phyloP scores from a whole-genome alignment of 2,113 vertebrate species.

The Limanda limanda region DNA sequence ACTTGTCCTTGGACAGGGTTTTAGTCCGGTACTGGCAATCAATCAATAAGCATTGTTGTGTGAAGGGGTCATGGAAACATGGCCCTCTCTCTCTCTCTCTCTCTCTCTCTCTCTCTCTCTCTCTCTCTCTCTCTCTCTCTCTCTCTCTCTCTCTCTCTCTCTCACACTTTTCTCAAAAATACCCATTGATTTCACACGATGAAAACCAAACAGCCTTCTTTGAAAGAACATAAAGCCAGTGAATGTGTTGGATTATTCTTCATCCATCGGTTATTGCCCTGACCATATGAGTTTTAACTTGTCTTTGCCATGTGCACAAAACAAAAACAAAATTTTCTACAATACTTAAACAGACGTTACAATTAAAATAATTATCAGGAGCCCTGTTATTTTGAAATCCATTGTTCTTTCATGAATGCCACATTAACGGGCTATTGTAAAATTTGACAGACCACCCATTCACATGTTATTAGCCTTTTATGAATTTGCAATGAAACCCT shows the following conservation, averaged over 20 bases:
- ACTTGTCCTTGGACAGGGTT: constrained; percentile 72
- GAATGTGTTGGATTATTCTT: not conserved
- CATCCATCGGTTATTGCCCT: not conserved
- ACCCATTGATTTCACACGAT: constrained; percentile 25
- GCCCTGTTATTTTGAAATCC: not conserved
- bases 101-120: too few species aligned
- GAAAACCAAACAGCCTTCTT: not conserved
- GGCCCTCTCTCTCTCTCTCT: not conserved
- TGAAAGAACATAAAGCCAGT: not conserved
- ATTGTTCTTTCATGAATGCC: not conserved
- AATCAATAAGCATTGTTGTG: constrained; percentile 71
- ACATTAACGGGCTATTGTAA: not conserved
- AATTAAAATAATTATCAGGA: too few species aligned
- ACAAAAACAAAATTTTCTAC: not conserved
- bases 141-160: not conserved
- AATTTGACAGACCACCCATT: constrained; percentile 5
- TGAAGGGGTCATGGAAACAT: constrained; percentile 60
- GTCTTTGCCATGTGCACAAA: too few species aligned
- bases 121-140: too few species aligned
- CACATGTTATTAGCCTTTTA: constrained; percentile 3
- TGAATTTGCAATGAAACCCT: not conserved
- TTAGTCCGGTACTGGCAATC: constrained; percentile 65
- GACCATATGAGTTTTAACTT: too few species aligned
- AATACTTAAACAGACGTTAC: not conserved
- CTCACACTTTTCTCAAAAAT: constrained; percentile 25